Evolutionary conservation across 2,888 invertebrate genomes (phyloP), one percentile per base, ranked within the genome.

Genomic region (Lasioglossum zephyrum): DNA sequence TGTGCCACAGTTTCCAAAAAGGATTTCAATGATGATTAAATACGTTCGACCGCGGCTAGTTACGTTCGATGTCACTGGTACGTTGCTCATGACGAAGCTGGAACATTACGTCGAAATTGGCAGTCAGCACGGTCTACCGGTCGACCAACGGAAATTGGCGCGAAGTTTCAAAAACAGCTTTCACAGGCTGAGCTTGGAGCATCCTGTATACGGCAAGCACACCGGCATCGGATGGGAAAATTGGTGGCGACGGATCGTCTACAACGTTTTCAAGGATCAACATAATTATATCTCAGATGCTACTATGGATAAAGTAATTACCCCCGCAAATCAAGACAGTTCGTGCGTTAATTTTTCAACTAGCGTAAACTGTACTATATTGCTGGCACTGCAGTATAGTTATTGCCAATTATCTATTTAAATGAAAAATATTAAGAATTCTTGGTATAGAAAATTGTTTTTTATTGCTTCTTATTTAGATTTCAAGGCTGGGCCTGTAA

Each of bases 21-120:
- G 11, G 60, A 53, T 22, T 73, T 60, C 18, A 57, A 73, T 8
- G 44, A 90, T 90, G 89, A 87, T 85, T 9, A 87, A 79, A 73
- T 60, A 60, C 31, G 9, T 96, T 73, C 95, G 95, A 70, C 95
- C 97, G 53, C 96, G 96, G 87, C 94, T 98, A 91, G 96, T 99
- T 77, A 99, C 99, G 18, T 98, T 99, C 94, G 99, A 99, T 95
- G 97, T 98, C 79, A 98, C 98, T 22, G 98, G 98, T 90, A 99
- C 99, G 0, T 95, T 99, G 70, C 95, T 99, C 18, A 93, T 90
- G 92, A 93, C 95, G 4, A 93, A 92, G 63, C 79, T 94, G 26
- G 92, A 92, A 88, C 97, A 97, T 93, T 99, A 99, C 94, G 96
- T 96, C 13, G 96, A 96, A 87, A 96, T 97, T 81, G 98, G 97